Evolutionary conservation across 2,888 invertebrate species (phyloP), one percentile per base, ranked within the genome.

Genomic region (Molorchus minor): DNA sequence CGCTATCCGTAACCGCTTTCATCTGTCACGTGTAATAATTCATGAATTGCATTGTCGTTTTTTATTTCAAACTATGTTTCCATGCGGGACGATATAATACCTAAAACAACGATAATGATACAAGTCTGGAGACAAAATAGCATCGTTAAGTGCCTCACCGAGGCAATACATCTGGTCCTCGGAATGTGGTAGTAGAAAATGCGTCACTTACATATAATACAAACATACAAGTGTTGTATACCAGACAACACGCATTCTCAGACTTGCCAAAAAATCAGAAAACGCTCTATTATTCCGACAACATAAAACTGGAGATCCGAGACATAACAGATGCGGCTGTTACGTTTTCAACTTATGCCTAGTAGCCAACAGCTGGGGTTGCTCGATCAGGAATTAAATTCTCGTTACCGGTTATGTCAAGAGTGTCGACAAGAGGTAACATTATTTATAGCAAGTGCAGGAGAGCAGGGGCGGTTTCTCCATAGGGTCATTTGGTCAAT

Each of bases 111-210:
- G 53, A 56, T 56, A 36, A 51, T 45, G 49, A 64, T 55, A 54
- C 46, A 40, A 57, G 57, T 56, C 59, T 65, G 61, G 57, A 65
- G 61, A 62, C 61, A 57, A 63, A 65, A 65, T 65, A 61, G 58
- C 62, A 56, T 65, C 62, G 62, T 65, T 63, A 65, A 61, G 58
- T 59, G 62, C 57, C 56, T 59, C 61, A 40, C 52, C 57, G 61
- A 36, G 20, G 62, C 60, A 62, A 65, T 63, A 58, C 65, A 65
- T 65, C 65, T 65, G 65, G 65, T 55, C 53, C 45, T 52, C 58
- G 65, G 65, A 61, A 65, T 65, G 65, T 60, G 55, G 62, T 61
- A 63, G 55, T 55, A 49, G 58, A 54, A 46, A 55, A 59, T 63
- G 56, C 56, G 61, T 57, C 57, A 58, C 33, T 30, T 45, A 61